phyloP scores from a whole-genome alignment of 1,140 invertebrate species.

The Hylyphantes graminicola region DNA sequence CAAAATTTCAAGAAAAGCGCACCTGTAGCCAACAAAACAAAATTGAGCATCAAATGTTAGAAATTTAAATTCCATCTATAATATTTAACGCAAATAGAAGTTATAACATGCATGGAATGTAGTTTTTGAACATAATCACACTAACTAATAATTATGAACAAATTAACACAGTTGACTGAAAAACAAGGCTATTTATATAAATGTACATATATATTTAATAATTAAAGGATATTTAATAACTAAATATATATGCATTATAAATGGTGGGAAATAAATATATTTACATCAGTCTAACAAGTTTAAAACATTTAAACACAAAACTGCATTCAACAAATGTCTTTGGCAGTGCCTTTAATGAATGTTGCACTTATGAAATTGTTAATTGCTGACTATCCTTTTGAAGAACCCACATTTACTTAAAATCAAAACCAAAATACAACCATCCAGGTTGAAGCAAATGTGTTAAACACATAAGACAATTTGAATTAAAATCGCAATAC shows the following conservation, averaged over 20 bases:
- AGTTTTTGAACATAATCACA: conserved; percentile 5
- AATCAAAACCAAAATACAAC: no score
- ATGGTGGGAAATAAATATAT: conserved; percentile 33
- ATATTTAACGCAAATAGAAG: conserved; percentile 7
- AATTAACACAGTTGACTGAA: conserved; percentile 18
- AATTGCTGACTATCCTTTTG: no score
- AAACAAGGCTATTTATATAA: no score
- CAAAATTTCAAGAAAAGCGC: no score
- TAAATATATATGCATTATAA: neutral
- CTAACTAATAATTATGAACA: conserved; percentile 13
- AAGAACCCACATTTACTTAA: no score
- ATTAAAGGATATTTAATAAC: no score
- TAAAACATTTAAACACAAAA: conserved; percentile 33
- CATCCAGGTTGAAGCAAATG: no score
- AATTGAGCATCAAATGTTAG: neutral
- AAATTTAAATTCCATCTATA: neutral
- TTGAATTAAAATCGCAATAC: no score
- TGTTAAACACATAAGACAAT: no score
- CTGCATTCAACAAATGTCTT: conserved; percentile 46
- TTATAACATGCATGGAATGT: conserved; percentile 18
- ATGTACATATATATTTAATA: no score
- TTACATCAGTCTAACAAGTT: conserved; percentile 36
- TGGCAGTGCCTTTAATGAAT: conserved; percentile 5
- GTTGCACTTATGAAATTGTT: no score
- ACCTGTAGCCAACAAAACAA: neutral